Evolutionary conservation across 1,140 invertebrate species (phyloP), one percentile per base, ranked within the genome.

Genomic region (Drosophila subobscura): DNA sequence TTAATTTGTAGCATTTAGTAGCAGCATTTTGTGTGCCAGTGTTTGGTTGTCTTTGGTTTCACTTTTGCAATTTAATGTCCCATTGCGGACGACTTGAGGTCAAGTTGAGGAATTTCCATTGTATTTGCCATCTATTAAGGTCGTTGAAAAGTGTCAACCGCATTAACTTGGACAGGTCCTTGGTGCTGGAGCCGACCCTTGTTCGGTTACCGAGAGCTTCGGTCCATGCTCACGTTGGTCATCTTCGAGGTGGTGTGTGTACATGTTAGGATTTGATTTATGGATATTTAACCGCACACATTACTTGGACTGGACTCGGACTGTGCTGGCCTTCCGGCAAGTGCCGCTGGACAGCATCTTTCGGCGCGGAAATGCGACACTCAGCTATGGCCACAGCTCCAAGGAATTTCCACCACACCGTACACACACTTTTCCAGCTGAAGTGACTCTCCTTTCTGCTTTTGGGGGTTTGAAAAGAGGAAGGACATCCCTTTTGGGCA

Each of bases 231-330:
- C 74, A 33, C 70, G 60, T 57, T 80, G 81, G 81, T 86, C 81
- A 86, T 86, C 81, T 86, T 88, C 74, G 33, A 37, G 65, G 16
- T 44, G 58, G 60, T 37, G 10, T 46, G 50, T 42, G 58, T 47
- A 60, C 60, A 61, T 72, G 71, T 55, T 76, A 45, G 64, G 78
- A 89, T 88, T 88, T 88, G 83, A 88, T 88, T 88, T 88, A 88
- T 88, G 83, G 83, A 75, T 86, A 88, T 88, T 88, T 88, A 88
- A 88, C 83, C 83, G 78, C 83, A 88, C 78, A 81, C 83, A 88
- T 88, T 88, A 88, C 83, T 75, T 78, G 71, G 56, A 77, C 64
- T 33, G 16, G 16, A 20, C 33, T 37, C 29, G 10, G 33, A 20
- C 16, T 20, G 16, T 20, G 16, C 16, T 20, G 33, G 6, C 8